Base-by-base conservation (phyloP, 2,113 vertebrate genomes). In the Psittacara wagleri region DNA sequence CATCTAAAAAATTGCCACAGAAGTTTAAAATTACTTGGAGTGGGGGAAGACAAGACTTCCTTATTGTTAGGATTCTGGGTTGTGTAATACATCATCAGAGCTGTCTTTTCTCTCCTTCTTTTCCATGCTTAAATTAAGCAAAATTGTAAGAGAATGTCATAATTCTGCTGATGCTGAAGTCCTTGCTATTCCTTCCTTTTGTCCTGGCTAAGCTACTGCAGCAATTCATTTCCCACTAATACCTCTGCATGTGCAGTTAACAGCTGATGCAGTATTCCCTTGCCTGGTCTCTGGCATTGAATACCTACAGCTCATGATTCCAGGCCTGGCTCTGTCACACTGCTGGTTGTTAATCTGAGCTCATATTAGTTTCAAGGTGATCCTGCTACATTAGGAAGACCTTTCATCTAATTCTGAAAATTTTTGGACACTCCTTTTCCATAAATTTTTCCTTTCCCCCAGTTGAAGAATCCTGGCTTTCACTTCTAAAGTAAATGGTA, bases 131-230 rank as follows among this genome's bases (percentile, higher is more conserved):
- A 88, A 70, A 64, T 94, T 92, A 64, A 95, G 73, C 44, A 78
- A 68, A n/a, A 20, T 55, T 88, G 43, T 29, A 70, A 88, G 51
- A 86, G 35, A 74, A 86, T 0, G 0, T 46, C 35, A 44, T 74
- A 29, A 72, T 81, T 88, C 72, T 95, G 83, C 64, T 93, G 88
- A 94, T 64, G 52, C 69, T 84, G 73, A 84, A 55, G 69, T 86
- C 66, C n/a, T 92, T 75, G 20, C 74, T 79, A 29, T 46, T 31
- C 67, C 9, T 84, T 93, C 13, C 37, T 87, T 93, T 92, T 91
- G 62, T 94, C 81, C 83, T 95, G 77, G 57, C 41, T 91, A 80
- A 86, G 41, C 69, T 83, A 16, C 48, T 79, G 94, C 83, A 87
- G 81, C 25, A 15, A 64, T 88, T 88, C 0, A 0, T 89, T 92